These are phyloP conservation scores for Triplophysa rosa DNA, from an alignment of 2,113 vertebrate species.

Conservation along the genomic window DNA sequence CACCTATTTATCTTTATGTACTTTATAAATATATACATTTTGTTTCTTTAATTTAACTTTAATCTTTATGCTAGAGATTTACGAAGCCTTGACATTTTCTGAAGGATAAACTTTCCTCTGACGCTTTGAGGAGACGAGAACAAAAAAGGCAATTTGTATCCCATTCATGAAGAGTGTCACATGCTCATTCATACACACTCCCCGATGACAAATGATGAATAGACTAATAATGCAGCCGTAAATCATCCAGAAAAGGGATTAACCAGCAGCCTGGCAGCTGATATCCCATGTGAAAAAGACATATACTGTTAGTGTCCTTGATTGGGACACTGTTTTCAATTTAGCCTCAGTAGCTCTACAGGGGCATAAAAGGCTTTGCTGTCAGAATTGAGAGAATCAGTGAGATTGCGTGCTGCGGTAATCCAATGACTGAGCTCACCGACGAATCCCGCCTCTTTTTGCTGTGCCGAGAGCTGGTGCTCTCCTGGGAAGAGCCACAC, in stretches of 20 bases:
- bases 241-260: slow-evolving; percentile 53
- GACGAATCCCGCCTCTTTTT: slow-evolving; percentile 73
- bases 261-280: slow-evolving; percentile 53
- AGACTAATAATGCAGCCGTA: slow-evolving; percentile 35
- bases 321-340: slow-evolving; percentile 61
- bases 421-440: slow-evolving; percentile 68
- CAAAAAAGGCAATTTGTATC: too few species aligned
- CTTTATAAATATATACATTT: too few species aligned
- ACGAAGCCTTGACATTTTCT: too few species aligned
- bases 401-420: slow-evolving; percentile 54
- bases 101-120: too few species aligned
- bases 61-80: too few species aligned
- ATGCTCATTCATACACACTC: neutral
- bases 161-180: too few species aligned
- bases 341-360: slow-evolving; percentile 64
- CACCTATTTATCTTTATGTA: too few species aligned
- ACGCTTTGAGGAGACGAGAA: too few species aligned
- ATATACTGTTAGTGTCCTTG: slow-evolving; percentile 61
- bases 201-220: slow-evolving; percentile 52
- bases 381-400: slow-evolving; percentile 29
- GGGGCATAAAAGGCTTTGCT: slow-evolving; percentile 49
- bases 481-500: slow-evolving; percentile 58
- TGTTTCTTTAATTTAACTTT: too few species aligned
- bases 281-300: slow-evolving; percentile 52
- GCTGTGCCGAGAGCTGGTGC: slow-evolving; percentile 59